Percentiles rank a stretch among this genome's conserved stretches.
Evolutionary conservation across 2,888 invertebrate species (phyloP).

Genomic region (Arge pagana): DNA sequence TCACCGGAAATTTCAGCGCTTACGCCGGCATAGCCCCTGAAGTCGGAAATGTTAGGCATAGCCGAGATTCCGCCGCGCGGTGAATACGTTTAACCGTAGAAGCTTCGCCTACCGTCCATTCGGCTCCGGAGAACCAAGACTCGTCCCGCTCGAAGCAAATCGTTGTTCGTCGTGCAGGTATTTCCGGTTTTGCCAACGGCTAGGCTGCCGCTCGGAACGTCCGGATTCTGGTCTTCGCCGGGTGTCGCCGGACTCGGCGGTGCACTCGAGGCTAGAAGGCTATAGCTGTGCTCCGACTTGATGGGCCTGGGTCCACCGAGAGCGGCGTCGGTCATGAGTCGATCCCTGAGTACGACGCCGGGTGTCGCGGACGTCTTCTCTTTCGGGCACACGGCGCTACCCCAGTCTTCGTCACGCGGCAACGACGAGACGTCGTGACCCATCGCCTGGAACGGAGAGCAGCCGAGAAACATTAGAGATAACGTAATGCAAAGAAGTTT

Average conservation of each 20-base stretch:
- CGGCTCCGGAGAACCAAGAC: constrained; percentile 59
- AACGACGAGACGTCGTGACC: constrained; percentile 64
- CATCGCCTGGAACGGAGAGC: constrained; percentile 63
- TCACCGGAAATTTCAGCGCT: no score
- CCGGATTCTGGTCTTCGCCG: constrained; percentile 38
- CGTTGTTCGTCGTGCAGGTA: constrained; percentile 36
- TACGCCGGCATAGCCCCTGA: no score
- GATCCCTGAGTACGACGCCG: constrained; percentile 83
- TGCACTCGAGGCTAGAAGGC: constrained; percentile 58
- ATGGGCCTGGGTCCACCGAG: constrained; percentile 77
- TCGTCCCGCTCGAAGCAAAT: constrained; percentile 69
- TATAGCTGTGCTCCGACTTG: constrained; percentile 93
- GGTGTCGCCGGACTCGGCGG: constrained; percentile 48
- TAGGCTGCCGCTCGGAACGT: constrained; percentile 34
- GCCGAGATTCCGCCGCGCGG: no score
- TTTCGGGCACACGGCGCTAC: constrained; percentile 64
- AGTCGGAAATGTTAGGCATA: no score
- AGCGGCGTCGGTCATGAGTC: constrained; percentile 87
- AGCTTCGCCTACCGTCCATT: constrained; percentile 75
- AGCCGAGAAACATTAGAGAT: no score
- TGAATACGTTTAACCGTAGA: no score
- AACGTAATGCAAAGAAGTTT: no score
- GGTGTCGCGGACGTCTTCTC: constrained; percentile 52
- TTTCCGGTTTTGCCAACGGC: background rate
- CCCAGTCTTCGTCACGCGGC: constrained; percentile 66